These are phyloP conservation scores for Syndactyla subalaris DNA, from an alignment of 2,797 vertebrate species.

Conservation along the genomic window DNA sequence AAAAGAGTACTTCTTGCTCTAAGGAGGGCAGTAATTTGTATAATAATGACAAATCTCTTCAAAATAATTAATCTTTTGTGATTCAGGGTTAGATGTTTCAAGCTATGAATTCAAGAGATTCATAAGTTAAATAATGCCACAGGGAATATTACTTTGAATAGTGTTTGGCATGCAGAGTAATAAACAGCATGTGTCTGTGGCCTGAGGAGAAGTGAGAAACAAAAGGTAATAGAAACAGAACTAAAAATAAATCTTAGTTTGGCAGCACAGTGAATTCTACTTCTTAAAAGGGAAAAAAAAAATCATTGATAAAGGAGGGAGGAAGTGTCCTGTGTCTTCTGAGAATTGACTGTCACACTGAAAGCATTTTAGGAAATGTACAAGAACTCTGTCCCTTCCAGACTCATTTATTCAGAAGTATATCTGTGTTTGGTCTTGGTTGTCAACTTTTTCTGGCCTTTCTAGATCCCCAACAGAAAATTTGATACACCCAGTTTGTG, in stretches of 20 bases:
- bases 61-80: not conserved
- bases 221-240: not conserved
- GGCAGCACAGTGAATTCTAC: not conserved
- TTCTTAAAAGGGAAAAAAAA: not conserved
- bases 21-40: not conserved
- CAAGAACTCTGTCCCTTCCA: not conserved
- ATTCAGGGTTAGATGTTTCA: not conserved
- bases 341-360: not conserved
- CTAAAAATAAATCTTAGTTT: not conserved
- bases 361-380: not conserved
- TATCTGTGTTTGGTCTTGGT: not conserved
- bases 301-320: not conserved
- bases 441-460: not conserved
- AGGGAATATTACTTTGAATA: not conserved
- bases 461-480: not conserved
- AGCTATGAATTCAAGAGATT: not conserved
- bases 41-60: not conserved
- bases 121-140: not conserved
- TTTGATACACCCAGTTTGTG: accelerated
- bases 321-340: not conserved
- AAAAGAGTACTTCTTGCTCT: not conserved
- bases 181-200: not conserved
- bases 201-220: not conserved
- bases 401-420: not conserved
- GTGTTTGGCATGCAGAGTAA: not conserved